phyloP scores from a whole-genome alignment of 1,140 invertebrate species.

The Bacillus rossius region DNA sequence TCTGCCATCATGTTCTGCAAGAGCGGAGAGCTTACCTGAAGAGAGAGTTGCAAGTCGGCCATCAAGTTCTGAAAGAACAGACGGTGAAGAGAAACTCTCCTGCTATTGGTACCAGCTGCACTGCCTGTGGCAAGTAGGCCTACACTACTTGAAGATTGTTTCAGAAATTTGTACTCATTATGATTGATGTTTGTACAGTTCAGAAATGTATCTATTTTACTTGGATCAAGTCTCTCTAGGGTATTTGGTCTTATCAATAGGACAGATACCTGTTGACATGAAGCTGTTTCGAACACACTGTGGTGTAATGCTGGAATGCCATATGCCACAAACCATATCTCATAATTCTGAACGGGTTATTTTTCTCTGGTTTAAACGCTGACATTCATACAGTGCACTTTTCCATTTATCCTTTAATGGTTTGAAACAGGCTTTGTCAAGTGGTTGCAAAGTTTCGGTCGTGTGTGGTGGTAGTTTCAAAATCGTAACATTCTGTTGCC shows the following conservation, averaged over 20 bases:
- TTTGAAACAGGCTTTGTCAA: slow-evolving; percentile 12
- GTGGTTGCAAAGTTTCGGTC: slow-evolving; percentile 10
- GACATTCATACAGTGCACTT: not conserved
- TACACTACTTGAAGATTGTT: too few species aligned
- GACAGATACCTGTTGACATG: not conserved
- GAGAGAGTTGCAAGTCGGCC: too few species aligned
- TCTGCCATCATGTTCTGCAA: too few species aligned
- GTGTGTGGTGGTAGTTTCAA: slow-evolving; percentile 14
- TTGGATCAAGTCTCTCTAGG: too few species aligned
- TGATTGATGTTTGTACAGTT: too few species aligned
- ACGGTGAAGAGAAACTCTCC: too few species aligned
- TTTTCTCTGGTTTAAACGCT: slow-evolving; percentile 4
- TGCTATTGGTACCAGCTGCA: too few species aligned
- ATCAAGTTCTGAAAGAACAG: too few species aligned
- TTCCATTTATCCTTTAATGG: slow-evolving; percentile 10
- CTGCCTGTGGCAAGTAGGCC: too few species aligned
- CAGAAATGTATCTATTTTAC: too few species aligned
- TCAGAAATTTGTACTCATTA: too few species aligned
- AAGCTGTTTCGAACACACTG: not conserved
- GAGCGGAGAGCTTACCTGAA: too few species aligned
- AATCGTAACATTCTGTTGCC: slow-evolving; percentile 6
- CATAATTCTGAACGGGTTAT: not conserved
- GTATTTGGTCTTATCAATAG: not conserved
- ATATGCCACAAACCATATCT: slow-evolving; percentile 4
- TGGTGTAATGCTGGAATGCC: slow-evolving; percentile 4